phyloP scores from a whole-genome alignment of 1,140 invertebrate genomes.

The Heliconius nattereri region DNA sequence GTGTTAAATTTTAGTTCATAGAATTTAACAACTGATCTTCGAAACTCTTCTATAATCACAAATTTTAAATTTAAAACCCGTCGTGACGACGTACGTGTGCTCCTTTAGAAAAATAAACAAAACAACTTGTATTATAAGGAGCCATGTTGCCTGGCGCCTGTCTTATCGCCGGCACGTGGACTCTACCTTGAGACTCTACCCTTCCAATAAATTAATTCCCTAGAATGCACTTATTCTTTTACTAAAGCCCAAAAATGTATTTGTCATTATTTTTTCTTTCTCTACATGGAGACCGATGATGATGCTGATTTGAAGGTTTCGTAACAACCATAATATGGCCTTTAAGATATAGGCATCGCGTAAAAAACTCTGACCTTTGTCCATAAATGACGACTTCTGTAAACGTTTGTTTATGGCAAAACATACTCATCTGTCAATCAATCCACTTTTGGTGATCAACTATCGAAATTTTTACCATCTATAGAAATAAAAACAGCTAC shows the following conservation, averaged over 20 bases:
- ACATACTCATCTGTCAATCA: slow-evolving; percentile 66
- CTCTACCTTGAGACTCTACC: slow-evolving; percentile 44
- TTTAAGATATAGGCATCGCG: not conserved
- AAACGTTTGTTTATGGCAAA: slow-evolving; percentile 61
- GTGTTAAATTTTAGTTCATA: too few relatives aligned
- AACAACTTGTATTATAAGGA: slow-evolving; percentile 51
- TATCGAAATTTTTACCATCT: slow-evolving; percentile 67
- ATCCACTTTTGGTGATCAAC: slow-evolving; percentile 59
- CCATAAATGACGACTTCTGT: slow-evolving; percentile 51
- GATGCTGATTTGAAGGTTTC: slow-evolving; percentile 17
- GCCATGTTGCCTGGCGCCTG: slow-evolving; percentile 61
- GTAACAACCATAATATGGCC: slow-evolving; percentile 7
- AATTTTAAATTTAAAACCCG: slow-evolving; percentile 60
- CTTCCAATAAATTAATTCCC: slow-evolving; percentile 39
- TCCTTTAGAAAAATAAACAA: slow-evolving; percentile 52
- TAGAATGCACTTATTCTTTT: slow-evolving; percentile 44
- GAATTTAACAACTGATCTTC: too few relatives aligned
- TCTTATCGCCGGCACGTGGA: slow-evolving; percentile 70
- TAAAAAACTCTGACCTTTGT: slow-evolving; percentile 42
- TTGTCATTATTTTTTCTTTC: slow-evolving; percentile 24
- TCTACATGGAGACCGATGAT: slow-evolving; percentile 16
- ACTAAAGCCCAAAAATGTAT: not conserved
- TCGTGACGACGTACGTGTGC: slow-evolving; percentile 55
- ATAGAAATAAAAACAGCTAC: slow-evolving; percentile 44
- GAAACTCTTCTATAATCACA: slow-evolving; percentile 3